These are phyloP conservation scores for Puffinus mauretanicus DNA, from an alignment of 2,113 vertebrate genomes.

Conservation along the genomic window DNA sequence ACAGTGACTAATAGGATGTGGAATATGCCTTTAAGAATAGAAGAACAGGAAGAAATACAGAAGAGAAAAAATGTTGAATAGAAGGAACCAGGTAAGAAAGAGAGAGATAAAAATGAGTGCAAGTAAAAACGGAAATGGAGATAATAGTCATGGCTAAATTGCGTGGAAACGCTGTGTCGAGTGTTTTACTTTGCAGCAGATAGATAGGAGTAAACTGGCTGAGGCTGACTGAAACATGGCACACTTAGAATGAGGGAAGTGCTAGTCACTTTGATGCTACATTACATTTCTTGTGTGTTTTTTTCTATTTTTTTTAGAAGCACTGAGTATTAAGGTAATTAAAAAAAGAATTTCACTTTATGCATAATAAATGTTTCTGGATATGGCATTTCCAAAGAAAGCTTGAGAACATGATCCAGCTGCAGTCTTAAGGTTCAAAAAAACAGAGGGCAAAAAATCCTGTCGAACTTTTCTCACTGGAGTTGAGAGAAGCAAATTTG, in stretches of 20 bases:
- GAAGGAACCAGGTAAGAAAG: background rate
- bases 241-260: background rate
- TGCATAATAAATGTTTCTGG: background rate
- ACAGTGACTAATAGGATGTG: background rate
- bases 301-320: background rate
- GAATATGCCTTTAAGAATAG: background rate
- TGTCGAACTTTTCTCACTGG: background rate
- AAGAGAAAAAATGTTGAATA: background rate
- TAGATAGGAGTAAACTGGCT: background rate
- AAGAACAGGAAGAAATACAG: background rate
- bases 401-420: background rate
- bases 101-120: background rate
- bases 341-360: background rate
- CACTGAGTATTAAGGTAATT: background rate
- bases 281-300: accelerated
- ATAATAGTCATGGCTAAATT: background rate
- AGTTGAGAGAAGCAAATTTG: background rate
- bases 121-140: background rate
- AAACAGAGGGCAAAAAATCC: background rate
- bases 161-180: background rate
- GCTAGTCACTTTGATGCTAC: background rate
- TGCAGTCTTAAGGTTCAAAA: background rate
- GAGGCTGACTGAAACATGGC: background rate
- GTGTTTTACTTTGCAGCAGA: background rate
- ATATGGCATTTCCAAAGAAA: background rate